Conservation (phyloP, 2,888 invertebrate species). For the Phorcus lineatus region DNA sequence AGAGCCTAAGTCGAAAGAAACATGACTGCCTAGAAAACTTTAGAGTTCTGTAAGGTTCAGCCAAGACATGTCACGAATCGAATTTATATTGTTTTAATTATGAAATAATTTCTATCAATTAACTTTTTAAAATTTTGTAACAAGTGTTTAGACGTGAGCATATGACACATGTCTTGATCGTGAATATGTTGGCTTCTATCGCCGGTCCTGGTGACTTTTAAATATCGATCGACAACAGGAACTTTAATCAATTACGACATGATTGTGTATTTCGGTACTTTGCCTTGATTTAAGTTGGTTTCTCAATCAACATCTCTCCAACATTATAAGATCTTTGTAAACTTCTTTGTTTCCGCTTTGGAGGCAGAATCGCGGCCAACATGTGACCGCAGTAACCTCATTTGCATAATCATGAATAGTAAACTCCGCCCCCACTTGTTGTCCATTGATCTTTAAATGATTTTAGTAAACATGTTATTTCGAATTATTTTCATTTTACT, state of each 20-base stretch:
- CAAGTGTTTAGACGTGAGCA: not conserved
- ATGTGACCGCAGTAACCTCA: constrained; percentile 6
- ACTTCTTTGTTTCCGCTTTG: constrained; percentile 10
- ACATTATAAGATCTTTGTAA: not conserved
- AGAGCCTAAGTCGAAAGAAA: not conserved
- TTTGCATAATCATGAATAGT: constrained; percentile 1
- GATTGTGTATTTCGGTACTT: no score
- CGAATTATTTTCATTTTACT: not conserved
- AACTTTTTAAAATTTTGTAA: not conserved
- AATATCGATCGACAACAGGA: not conserved
- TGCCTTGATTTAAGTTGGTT: no score
- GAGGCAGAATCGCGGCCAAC: not conserved
- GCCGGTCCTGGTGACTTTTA: not conserved
- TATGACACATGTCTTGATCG: not conserved
- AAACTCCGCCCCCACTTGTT: constrained; percentile 2
- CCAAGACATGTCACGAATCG: no score
- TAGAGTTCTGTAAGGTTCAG: not conserved
- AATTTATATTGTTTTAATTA: no score
- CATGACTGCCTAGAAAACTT: not conserved
- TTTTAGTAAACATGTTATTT: not conserved
- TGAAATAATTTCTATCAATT: not conserved
- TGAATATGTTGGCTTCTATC: not conserved
- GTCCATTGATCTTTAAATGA: not conserved
- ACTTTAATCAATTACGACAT: not conserved
- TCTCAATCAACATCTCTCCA: no score